Conservation (phyloP, 2,113 vertebrate genomes). For the Salvator merianae region DNA sequence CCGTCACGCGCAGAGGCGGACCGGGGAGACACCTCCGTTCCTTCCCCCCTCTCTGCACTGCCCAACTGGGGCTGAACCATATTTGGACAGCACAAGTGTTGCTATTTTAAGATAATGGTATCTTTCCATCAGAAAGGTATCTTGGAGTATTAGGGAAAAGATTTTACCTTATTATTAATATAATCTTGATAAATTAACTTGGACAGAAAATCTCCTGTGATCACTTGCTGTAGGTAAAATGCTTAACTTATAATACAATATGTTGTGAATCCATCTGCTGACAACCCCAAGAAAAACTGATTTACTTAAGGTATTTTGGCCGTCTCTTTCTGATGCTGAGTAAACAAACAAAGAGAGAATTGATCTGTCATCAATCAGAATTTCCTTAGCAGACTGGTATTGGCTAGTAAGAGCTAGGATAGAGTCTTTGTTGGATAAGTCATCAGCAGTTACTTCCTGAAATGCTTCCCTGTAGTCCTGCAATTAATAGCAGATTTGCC, state of each 20-base stretch:
- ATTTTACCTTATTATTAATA: neutral
- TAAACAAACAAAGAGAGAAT: conserved; percentile 15
- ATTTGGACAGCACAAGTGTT: too few species aligned
- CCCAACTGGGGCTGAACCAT: neutral
- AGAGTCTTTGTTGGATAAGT: neutral
- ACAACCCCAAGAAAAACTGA: neutral
- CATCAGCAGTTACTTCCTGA: neutral
- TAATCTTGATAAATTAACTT: neutral
- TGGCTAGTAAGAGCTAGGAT: neutral
- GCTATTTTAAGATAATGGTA: too few species aligned
- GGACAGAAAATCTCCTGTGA: neutral
- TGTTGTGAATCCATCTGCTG: conserved; percentile 3
- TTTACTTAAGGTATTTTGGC: conserved; percentile 2
- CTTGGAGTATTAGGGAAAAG: neutral
- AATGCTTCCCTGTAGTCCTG: neutral
- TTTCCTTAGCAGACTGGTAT: accelerated
- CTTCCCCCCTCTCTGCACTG: too few species aligned
- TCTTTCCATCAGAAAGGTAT: neutral
- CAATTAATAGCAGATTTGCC: neutral
- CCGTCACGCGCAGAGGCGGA: too few species aligned
- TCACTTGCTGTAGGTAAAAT: neutral
- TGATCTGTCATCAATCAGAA: conserved; percentile 15
- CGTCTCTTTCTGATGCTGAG: conserved; percentile 19
- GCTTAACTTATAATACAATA: neutral
- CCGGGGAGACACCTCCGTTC: too few species aligned